Base-by-base conservation (phyloP, 2,888 invertebrate species). In the Diogma glabrata region DNA sequence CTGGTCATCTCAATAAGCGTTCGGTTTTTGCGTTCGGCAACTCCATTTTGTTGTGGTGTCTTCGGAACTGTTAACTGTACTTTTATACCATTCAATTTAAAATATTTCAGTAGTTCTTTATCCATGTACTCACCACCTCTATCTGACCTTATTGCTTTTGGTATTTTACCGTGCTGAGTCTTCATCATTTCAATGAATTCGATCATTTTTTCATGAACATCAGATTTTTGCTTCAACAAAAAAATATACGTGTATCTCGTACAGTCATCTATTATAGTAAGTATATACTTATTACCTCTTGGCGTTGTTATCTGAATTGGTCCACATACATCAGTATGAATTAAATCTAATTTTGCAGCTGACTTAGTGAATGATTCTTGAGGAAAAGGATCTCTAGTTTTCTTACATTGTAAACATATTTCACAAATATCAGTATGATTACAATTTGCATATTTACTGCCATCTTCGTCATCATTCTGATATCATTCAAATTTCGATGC, bases 131-230 rank as follows among this genome's bases (percentile, higher is more conserved):
- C n/a, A n/a, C n/a, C n/a, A n/a, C n/a, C n/a, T n/a, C n/a, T n/a
- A n/a, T n/a, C n/a, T n/a, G n/a, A n/a, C n/a, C n/a, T 48, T 6
- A 60, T 51, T 14, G 50, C 49, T 40, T 54, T 51, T 1, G 58
- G 51, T 47, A 54, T 54, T n/a, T 47, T 9, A 50, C 48, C 43
- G 40, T 47, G 53, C 24, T 55, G 49, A 16, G 56, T 24, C 47
- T 53, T 52, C 14, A 52, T 51, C 54, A 51, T 52, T 26, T 54
- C 51, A 28, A 55, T 51, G 49, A 55, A 59, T 43, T 55, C 49
- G 33, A 54, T 57, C 20, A 57, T 49, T 43, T 49, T 50, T 51
- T 52, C 14, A 14, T 46, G 47, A 22, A 53, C 55, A 43, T 53
- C 57, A 19, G 43, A 50, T 52, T 59, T 59, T 5, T 51, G 26